These are phyloP conservation scores for Decapterus maruadsi DNA, from an alignment of 2,797 vertebrate species.

Conservation along the genomic window DNA sequence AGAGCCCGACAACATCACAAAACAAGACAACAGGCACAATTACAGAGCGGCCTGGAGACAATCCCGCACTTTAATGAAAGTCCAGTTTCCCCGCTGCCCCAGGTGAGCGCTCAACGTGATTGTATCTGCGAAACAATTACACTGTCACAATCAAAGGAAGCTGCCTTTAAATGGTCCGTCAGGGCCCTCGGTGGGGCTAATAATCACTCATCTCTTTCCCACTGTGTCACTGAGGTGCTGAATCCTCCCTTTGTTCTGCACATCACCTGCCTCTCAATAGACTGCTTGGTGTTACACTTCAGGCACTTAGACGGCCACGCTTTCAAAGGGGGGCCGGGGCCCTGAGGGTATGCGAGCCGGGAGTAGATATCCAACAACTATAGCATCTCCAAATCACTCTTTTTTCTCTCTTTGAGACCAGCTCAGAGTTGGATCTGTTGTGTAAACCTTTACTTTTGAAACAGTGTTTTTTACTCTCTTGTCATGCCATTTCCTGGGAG, in stretches of 20 bases:
- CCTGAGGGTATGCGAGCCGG: constrained; percentile 72
- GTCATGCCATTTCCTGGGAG: constrained; percentile 44
- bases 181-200: constrained; percentile 85
- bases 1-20: constrained; percentile 75
- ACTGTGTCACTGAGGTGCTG: constrained; percentile 86
- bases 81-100: constrained; percentile 88
- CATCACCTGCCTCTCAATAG: constrained; percentile 90
- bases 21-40: constrained; percentile 84
- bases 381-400: constrained; percentile 53
- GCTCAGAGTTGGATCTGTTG: constrained; percentile 49
- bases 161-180: constrained; percentile 88
- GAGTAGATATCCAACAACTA: constrained; percentile 73
- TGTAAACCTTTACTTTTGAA: constrained; percentile 50
- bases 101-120: constrained; percentile 86
- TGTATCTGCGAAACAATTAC: constrained; percentile 91
- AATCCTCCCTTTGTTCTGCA: constrained; percentile 89
- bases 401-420: constrained; percentile 26
- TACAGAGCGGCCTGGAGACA: constrained; percentile 85
- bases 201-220: constrained; percentile 89
- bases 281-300: constrained; percentile 88
- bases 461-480: constrained; percentile 40
- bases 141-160: constrained; percentile 93
- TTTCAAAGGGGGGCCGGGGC: constrained; percentile 76
- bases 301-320: constrained; percentile 85
- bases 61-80: constrained; percentile 89